Conservation (phyloP, 2,113 vertebrate genomes). For the Alligator sinensis region DNA sequence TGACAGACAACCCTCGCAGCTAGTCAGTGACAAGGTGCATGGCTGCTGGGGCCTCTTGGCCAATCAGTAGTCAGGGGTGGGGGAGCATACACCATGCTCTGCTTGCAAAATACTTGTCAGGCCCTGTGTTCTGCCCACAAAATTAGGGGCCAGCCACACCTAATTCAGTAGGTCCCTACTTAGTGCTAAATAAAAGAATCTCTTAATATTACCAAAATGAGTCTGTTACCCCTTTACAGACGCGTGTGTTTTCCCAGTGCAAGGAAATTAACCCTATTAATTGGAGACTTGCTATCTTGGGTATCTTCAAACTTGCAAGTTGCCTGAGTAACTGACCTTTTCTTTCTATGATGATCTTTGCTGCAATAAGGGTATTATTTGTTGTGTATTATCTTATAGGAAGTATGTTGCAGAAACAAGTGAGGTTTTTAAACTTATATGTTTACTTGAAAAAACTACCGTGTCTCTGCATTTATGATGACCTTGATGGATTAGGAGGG, state of each 20-base stretch:
- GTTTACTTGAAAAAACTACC: not conserved
- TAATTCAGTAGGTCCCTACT: not conserved
- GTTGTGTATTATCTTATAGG: not conserved
- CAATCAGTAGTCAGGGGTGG: no score
- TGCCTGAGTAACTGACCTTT: not conserved
- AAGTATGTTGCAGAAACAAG: not conserved
- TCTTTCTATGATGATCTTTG: not conserved
- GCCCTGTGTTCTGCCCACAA: no score
- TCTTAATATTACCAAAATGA: no score
- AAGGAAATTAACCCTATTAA: not conserved
- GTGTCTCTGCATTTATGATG: not conserved
- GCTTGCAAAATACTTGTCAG: no score
- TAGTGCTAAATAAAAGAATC: not conserved
- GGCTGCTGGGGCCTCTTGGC: no score
- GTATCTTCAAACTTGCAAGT: not conserved
- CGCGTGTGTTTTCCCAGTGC: not conserved
- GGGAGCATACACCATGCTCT: no score
- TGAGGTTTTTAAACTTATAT: not conserved
- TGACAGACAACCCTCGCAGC: no score
- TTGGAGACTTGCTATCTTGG: not conserved
- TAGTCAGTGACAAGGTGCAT: no score
- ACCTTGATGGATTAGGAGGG: not conserved
- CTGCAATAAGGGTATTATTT: not conserved
- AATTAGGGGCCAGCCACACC: no score
- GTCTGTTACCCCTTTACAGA: not conserved